A percentile compares a stretch with the other conserved stretches of the same genome.
Evolutionary conservation across 2,888 invertebrate species (phyloP).

Genomic region (Tipula unca): DNA sequence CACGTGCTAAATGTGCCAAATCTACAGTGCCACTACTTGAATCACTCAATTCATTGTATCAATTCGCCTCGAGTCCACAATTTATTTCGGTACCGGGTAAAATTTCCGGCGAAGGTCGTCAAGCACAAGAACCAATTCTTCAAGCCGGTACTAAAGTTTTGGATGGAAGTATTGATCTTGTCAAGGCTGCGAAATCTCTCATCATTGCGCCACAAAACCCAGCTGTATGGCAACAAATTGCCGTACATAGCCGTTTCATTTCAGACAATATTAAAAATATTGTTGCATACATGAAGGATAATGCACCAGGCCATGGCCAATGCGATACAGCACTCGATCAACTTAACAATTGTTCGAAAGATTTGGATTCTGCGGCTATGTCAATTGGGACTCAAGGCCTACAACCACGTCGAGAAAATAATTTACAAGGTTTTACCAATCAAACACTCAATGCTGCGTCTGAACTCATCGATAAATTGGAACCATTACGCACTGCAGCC

Average conservation of each 20-base stretch:
- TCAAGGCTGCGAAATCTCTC: constrained; percentile 80
- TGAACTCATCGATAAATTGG: constrained; percentile 76
- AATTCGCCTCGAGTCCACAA: constrained; percentile 89
- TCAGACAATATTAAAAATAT: constrained; percentile 94
- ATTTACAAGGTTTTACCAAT: constrained; percentile 66
- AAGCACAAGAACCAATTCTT: constrained; percentile 80
- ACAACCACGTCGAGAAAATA: constrained; percentile 58
- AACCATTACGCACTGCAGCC: constrained; percentile 76
- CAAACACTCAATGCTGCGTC: constrained; percentile 71
- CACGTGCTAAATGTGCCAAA: constrained; percentile 60
- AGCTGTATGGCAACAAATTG: constrained; percentile 88
- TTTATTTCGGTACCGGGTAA: constrained; percentile 88
- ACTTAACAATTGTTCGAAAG: constrained; percentile 64
- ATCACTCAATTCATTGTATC: constrained; percentile 85
- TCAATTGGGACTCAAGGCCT: constrained; percentile 79
- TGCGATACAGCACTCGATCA: constrained; percentile 77
- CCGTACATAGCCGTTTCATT: constrained; percentile 88
- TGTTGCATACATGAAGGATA: constrained; percentile 86
- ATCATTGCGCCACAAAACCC: constrained; percentile 86
- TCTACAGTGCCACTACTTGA: constrained; percentile 80
- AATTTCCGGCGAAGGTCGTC: constrained; percentile 75
- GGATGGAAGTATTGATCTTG: constrained; percentile 83
- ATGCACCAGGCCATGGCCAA: constrained; percentile 93
- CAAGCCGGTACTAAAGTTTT: constrained; percentile 69
- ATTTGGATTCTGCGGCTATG: constrained; percentile 79